These are phyloP conservation scores for Phyllopteryx taeniolatus DNA, from an alignment of 2,113 vertebrate species.

Conservation along the genomic window DNA sequence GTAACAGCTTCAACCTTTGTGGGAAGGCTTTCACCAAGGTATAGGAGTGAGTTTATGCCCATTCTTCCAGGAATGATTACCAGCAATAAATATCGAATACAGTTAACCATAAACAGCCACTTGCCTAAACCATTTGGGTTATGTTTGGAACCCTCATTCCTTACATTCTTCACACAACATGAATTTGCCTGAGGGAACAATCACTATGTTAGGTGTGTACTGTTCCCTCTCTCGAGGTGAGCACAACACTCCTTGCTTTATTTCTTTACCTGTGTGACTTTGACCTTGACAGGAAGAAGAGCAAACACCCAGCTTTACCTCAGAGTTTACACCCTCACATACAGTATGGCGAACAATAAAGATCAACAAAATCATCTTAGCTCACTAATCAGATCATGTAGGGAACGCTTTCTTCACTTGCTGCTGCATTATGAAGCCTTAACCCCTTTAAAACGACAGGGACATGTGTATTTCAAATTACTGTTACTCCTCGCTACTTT, in stretches of 20 bases:
- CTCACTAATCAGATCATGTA: conserved; percentile 18
- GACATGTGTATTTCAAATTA: too few relatives aligned
- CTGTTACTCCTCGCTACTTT: too few relatives aligned
- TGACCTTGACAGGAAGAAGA: conserved; percentile 18
- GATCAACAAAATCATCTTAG: neutral
- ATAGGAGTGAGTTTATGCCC: too few relatives aligned
- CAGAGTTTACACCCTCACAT: conserved; percentile 11
- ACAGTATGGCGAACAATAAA: conserved; percentile 11
- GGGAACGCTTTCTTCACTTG: neutral
- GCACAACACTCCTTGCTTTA: neutral
- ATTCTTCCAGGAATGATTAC: too few relatives aligned
- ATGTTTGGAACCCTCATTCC: neutral
- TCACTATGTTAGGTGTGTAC: conserved; percentile 15
- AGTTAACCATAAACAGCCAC: too few relatives aligned
- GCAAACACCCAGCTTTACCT: conserved; percentile 22
- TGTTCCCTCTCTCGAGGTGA: neutral
- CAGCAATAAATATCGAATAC: too few relatives aligned
- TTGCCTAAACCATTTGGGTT: neutral
- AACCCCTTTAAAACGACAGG: too few relatives aligned
- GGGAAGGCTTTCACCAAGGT: too few relatives aligned
- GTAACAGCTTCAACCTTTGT: too few relatives aligned
- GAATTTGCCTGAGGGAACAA: conserved; percentile 11
- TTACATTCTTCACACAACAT: neutral
- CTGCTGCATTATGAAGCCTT: neutral
- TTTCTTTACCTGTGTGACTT: conserved; percentile 16